Percentiles rank a stretch among this genome's conserved stretches.
Conservation (phyloP, 1,140 invertebrate species). For the Zaprionus capensis region DNA sequence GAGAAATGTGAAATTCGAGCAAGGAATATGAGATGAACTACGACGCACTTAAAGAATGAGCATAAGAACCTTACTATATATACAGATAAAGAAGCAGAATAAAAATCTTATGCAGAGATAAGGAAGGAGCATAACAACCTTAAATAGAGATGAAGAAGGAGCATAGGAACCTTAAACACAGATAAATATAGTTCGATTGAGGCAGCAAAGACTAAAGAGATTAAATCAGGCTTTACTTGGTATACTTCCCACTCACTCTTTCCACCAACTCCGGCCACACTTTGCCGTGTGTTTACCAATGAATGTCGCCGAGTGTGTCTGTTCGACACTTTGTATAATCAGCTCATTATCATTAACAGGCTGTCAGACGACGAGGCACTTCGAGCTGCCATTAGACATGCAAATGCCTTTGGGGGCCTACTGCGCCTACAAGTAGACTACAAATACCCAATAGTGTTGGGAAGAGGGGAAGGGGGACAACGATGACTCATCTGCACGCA, state of each 20-base stretch:
- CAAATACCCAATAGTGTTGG: not conserved
- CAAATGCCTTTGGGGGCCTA: slow-evolving; percentile 16
- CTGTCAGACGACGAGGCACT: slow-evolving; percentile 12
- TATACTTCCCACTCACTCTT: not conserved
- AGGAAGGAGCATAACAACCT: not conserved
- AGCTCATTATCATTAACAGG: slow-evolving; percentile 49
- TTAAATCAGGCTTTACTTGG: not conserved
- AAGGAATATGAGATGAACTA: not conserved
- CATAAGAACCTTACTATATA: too few relatives aligned
- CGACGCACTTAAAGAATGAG: not conserved
- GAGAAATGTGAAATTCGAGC: not conserved
- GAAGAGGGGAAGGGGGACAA: not conserved
- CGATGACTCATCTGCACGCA: slow-evolving; percentile 46
- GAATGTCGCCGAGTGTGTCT: not conserved
- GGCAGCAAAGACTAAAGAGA: not conserved
- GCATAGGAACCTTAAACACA: not conserved
- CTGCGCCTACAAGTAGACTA: slow-evolving; percentile 37
- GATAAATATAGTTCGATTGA: not conserved
- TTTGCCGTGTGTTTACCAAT: not conserved
- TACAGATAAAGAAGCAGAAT: too few relatives aligned
- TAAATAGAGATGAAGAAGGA: not conserved
- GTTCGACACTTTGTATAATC: slow-evolving; percentile 46
- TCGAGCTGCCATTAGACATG: slow-evolving; percentile 41
- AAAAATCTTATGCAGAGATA: too few relatives aligned
- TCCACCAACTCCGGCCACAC: not conserved